Conservation (phyloP, 2,888 invertebrate genomes). For the Ligdia adustata region DNA sequence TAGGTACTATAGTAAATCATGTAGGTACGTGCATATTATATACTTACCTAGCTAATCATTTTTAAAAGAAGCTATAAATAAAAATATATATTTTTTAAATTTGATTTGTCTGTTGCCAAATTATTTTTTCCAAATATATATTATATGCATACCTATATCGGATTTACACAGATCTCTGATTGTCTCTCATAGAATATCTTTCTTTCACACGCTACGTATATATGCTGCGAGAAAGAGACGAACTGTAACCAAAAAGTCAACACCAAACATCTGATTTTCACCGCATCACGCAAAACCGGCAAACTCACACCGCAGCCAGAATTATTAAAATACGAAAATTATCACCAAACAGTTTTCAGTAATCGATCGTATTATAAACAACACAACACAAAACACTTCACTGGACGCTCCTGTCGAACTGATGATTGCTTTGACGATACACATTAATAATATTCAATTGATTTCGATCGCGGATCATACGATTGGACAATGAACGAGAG, state of each 20-base stretch:
- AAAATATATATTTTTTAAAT: too few species aligned
- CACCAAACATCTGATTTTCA: background rate
- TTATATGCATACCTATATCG: too few species aligned
- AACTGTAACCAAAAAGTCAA: conserved; percentile 42
- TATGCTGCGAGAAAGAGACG: conserved; percentile 38
- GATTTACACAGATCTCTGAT: too few species aligned
- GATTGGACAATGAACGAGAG: conserved; percentile 35
- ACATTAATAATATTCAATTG: conserved; percentile 40
- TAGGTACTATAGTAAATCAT: too few species aligned
- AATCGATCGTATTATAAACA: too few species aligned
- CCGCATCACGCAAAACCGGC: background rate
- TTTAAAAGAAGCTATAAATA: background rate
- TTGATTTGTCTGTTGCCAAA: too few species aligned
- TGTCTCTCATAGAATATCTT: too few species aligned
- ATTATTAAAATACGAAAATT: background rate
- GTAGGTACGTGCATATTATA: too few species aligned
- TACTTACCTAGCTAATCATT: background rate
- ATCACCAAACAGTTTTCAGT: too few species aligned
- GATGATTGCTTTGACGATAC: conserved; percentile 20
- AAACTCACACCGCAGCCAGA: background rate
- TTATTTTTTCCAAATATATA: too few species aligned
- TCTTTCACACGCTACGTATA: too few species aligned
- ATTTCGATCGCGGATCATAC: conserved; percentile 39
- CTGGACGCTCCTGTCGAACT: conserved; percentile 4
- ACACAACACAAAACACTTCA: conserved; percentile 14